Evolutionary conservation across 35 echinoderm and acorn worm species (phyloP).

Genomic region (Eucidaris tribuloides): DNA sequence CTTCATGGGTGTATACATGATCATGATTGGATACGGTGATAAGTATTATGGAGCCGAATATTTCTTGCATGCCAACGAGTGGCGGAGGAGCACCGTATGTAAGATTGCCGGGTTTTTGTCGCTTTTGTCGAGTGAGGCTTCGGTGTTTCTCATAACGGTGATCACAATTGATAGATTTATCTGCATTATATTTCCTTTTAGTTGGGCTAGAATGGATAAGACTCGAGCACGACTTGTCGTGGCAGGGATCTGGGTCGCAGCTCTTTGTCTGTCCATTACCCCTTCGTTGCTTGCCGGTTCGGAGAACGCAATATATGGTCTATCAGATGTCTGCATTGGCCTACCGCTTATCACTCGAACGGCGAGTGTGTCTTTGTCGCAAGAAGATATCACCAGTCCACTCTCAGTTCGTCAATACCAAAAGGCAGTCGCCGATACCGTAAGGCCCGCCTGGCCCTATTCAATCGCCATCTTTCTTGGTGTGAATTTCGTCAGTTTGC

Average conservation of each 20-base stretch:
- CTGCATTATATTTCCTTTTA: conserved; percentile 40
- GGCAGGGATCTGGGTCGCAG: conserved; percentile 1
- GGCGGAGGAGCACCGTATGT: conserved; percentile 11
- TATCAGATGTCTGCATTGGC: conserved; percentile 42
- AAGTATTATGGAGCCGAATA: conserved; percentile 34
- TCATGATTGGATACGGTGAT: conserved; percentile 32
- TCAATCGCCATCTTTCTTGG: conserved; percentile 45
- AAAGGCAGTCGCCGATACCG: background rate
- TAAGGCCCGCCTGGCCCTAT: conserved; percentile 31
- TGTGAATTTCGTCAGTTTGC: conserved; percentile 37
- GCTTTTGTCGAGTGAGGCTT: conserved; percentile 50
- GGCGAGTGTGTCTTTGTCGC: background rate
- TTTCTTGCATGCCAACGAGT: background rate
- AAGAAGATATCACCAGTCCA: background rate
- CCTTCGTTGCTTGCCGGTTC: background rate
- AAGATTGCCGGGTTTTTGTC: conserved; percentile 37
- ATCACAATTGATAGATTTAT: conserved; percentile 49
- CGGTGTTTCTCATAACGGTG: conserved; percentile 52
- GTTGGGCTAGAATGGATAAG: background rate
- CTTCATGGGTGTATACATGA: conserved; percentile 67
- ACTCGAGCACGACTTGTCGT: background rate
- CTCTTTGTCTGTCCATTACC: background rate
- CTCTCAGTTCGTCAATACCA: background rate
- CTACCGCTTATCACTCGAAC: conserved; percentile 36
- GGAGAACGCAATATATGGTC: conserved; percentile 33